Evolutionary conservation across 2,113 vertebrate species (phyloP).

Genomic region (Hippocampus mohnikei): DNA sequence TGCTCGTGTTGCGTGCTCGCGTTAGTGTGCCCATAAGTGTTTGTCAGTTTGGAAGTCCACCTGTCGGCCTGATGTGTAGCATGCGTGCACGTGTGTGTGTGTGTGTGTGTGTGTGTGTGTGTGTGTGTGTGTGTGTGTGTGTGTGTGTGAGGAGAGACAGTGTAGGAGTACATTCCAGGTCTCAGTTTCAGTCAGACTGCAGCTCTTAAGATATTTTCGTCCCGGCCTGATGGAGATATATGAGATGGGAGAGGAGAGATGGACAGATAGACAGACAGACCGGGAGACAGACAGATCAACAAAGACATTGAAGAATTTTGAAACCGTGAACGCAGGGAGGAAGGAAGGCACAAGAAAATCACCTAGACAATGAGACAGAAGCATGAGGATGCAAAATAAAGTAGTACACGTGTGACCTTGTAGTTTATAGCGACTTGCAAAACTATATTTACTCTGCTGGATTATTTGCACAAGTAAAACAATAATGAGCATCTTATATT

Average conservation of each 20-base stretch:
- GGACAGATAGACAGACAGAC: conserved; percentile 33
- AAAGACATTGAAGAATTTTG: conserved; percentile 19
- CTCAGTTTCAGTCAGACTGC: conserved; percentile 60
- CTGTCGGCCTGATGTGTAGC: conserved; percentile 29
- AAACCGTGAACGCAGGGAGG: conserved; percentile 19
- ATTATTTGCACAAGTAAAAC: neutral
- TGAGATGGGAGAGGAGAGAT: conserved; percentile 49
- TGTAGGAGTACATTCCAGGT: conserved; percentile 52
- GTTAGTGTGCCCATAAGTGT: conserved; percentile 19
- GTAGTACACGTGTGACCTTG: neutral
- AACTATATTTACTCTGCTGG: neutral
- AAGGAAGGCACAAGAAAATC: conserved; percentile 24
- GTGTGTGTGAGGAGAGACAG: neutral
- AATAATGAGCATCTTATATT: neutral
- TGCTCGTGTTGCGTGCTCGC: conserved; percentile 10
- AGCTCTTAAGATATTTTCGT: conserved; percentile 61
- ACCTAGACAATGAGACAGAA: conserved; percentile 23
- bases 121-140: conserved; percentile 7
- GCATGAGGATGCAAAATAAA: conserved; percentile 19
- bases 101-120: neutral
- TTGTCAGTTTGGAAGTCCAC: conserved; percentile 41
- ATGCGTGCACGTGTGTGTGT: conserved; percentile 1
- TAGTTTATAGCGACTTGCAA: neutral
- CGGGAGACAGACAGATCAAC: conserved; percentile 20
- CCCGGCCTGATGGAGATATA: conserved; percentile 57